Evolutionary conservation across 2,797 vertebrate genomes (phyloP).

Genomic region (Enteromius radiatus): DNA sequence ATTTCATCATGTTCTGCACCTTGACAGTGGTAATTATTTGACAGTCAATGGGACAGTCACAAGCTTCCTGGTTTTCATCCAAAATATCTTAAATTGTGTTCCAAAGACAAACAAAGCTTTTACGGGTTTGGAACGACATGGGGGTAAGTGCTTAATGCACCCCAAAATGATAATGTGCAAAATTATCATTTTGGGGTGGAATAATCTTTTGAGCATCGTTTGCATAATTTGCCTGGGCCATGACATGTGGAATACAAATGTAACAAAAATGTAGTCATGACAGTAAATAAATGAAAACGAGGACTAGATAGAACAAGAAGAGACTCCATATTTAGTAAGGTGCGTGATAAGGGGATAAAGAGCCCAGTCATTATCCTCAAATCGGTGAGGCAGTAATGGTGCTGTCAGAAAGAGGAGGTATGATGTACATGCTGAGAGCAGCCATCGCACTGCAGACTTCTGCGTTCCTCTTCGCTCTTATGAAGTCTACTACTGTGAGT

Average conservation of each 20-base stretch:
- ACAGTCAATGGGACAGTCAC: no score
- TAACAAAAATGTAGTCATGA: conserved; percentile 19
- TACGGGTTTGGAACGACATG: no score
- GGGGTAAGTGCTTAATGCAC: no score
- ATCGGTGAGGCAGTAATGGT: conserved; percentile 50
- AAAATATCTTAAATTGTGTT: no score
- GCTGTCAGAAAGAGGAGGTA: conserved; percentile 28
- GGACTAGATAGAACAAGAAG: not conserved
- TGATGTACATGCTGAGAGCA: conserved; percentile 37
- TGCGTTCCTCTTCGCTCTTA: not conserved
- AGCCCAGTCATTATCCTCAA: conserved; percentile 50
- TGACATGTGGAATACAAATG: conserved; percentile 32
- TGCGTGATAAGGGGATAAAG: conserved; percentile 48
- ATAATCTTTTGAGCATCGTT: not conserved
- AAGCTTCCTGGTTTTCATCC: no score
- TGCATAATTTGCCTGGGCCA: conserved; percentile 33
- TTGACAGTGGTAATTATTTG: no score
- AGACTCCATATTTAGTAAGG: conserved; percentile 11
- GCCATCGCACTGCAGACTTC: conserved; percentile 31
- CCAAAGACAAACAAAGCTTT: no score
- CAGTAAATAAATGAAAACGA: not conserved
- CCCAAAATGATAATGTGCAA: no score
- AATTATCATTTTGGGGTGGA: no score
- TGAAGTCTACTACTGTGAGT: not conserved
- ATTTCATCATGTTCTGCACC: no score